Evolutionary conservation across 2,797 vertebrate species (phyloP), one percentile per base, ranked within the genome.

Genomic region (Echiichthys vipera): DNA sequence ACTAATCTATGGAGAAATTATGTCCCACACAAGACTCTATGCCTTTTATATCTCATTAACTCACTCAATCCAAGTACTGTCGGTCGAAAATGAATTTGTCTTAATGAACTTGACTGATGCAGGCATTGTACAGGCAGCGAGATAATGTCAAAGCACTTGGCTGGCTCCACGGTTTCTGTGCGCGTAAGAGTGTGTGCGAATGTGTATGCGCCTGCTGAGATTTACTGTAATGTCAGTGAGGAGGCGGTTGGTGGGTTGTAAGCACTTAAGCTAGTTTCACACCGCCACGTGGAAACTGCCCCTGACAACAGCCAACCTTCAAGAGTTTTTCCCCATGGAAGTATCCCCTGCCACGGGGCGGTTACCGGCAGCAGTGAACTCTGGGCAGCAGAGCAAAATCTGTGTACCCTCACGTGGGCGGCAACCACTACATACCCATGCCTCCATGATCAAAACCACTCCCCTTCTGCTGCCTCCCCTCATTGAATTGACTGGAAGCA

Each of bases 101-200:
- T 89, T 89, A 84, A 88, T 65, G 73, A 89, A 81, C 80, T 58
- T 84, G 88, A 89, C 84, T 77, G 81, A 88, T 74, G 78, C 86
- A 81, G 83, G 81, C 66, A 50, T 86, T 85, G 78, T 86, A 77
- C 74, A 80, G 71, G 80, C 87, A 83, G 77, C 71, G 12, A 81
- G 70, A 67, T 84, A 75, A 87, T 80, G 82, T 83, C 77, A 61
- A 72, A 88, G 86, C 77, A 83, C 83, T 88, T 87, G 83, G 74
- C 88, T 80, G 83, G 81, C 81, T 88, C 81, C 76, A 73, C 94
- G 89, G 94, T 95, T 94, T 95, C 90, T 76, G 22, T 57, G 29
- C 45, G 36, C 47, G 42, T 46, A 43, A 12, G 40, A 30, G 67
- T 29, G 64, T 18, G 25, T 17, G 94, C 94, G 91, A 90, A 87